Evolutionary conservation across 2,797 vertebrate genomes (phyloP).

Genomic region (Zenarchopterus dispar): DNA sequence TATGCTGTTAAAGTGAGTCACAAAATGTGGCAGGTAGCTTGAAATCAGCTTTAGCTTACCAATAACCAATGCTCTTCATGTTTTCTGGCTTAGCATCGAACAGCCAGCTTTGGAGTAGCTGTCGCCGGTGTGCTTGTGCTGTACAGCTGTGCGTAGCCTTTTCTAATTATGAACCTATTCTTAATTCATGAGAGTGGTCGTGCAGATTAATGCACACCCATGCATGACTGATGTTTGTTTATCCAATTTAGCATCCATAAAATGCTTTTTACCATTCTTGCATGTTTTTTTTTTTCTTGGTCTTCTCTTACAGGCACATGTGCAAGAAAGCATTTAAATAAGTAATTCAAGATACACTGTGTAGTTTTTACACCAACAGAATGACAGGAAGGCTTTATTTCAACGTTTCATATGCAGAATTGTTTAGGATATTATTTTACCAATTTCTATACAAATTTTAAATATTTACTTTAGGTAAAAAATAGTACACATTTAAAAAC

Average conservation of each 20-base stretch:
- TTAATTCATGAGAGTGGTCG: constrained; percentile 48
- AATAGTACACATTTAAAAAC: constrained; percentile 20
- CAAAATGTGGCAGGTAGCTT: constrained; percentile 60
- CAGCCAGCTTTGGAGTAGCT: constrained; percentile 32
- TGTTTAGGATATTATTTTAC: too few species aligned
- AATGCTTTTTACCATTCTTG: constrained; percentile 1
- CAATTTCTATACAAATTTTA: background rate
- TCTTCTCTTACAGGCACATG: constrained; percentile 3
- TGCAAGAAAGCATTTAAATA: background rate
- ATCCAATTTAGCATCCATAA: constrained; percentile 36
- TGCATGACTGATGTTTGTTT: constrained; percentile 46
- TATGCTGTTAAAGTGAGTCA: constrained; percentile 61
- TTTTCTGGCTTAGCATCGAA: constrained; percentile 42
- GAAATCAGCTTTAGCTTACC: constrained; percentile 54
- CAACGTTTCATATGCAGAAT: too few species aligned
- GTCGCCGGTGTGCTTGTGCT: constrained; percentile 35
- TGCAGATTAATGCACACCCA: constrained; percentile 43
- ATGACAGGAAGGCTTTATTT: too few species aligned
- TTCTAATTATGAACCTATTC: constrained; percentile 44
- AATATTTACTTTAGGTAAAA: constrained; percentile 22
- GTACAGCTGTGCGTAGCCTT: constrained; percentile 16
- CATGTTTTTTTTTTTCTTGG: background rate
- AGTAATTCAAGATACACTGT: constrained; percentile 3
- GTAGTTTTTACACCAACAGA: background rate
- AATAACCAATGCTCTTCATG: constrained; percentile 38